Evolutionary conservation across 2,888 invertebrate species (phyloP).

Genomic region (Drosophila mercatorum): DNA sequence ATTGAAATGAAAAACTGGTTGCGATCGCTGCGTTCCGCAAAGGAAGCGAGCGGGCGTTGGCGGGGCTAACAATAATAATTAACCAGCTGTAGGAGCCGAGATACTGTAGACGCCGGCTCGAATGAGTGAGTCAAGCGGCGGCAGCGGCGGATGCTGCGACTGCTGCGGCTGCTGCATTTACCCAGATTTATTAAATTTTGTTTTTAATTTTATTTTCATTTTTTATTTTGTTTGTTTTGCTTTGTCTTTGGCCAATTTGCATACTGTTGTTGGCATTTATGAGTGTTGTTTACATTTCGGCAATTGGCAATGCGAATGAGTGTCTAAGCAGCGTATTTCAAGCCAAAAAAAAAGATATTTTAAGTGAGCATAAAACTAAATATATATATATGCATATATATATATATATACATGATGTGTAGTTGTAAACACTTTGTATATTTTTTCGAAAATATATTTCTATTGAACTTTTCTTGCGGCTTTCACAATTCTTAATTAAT

Average conservation of each 20-base stretch:
- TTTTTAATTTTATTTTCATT: slow-evolving; percentile 14
- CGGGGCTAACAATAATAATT: slow-evolving; percentile 33
- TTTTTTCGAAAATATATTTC: not conserved
- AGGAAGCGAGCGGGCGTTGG: not conserved
- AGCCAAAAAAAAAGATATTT: slow-evolving; percentile 3
- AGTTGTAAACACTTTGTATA: not conserved
- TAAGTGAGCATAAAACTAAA: slow-evolving; percentile 13
- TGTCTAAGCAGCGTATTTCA: slow-evolving; percentile 16
- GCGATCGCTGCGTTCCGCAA: not conserved
- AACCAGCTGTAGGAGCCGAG: slow-evolving; percentile 37
- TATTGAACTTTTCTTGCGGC: not conserved
- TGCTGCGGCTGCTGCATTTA: slow-evolving; percentile 28
- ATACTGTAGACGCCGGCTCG: slow-evolving; percentile 36
- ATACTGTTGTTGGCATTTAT: slow-evolving; percentile 49
- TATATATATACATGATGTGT: slow-evolving; percentile 8
- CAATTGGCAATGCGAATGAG: slow-evolving; percentile 43
- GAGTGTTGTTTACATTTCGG: slow-evolving; percentile 59
- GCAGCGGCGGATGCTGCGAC: slow-evolving; percentile 23
- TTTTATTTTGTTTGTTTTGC: slow-evolving; percentile 29
- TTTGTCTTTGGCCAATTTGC: slow-evolving; percentile 47
- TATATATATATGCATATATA: slow-evolving; percentile 6
- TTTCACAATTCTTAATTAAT: slow-evolving; percentile 41
- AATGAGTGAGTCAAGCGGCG: slow-evolving; percentile 45
- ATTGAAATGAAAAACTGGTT: slow-evolving; percentile 68
- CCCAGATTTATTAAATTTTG: slow-evolving; percentile 23